These are phyloP conservation scores for Ramphastos sulfuratus DNA, from an alignment of 2,113 vertebrate genomes.

Conservation along the genomic window DNA sequence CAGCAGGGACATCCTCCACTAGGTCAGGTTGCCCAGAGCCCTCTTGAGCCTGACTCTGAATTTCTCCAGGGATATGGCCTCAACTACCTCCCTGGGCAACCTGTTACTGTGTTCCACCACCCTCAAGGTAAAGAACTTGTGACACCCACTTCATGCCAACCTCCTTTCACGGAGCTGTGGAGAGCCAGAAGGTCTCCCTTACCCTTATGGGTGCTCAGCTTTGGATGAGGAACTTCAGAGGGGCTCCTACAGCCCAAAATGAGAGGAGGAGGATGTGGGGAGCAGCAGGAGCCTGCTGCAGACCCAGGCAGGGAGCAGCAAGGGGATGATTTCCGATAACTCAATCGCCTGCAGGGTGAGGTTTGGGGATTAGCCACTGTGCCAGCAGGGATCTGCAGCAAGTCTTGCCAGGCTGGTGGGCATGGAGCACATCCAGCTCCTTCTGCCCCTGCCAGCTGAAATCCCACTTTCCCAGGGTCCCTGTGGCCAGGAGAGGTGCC, in stretches of 20 bases:
- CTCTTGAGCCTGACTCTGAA: too few species aligned
- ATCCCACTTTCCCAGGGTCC: background rate
- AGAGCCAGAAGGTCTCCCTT: too few species aligned
- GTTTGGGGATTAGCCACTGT: background rate
- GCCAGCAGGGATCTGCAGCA: background rate
- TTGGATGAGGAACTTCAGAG: background rate
- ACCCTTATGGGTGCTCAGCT: background rate
- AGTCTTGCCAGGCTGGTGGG: background rate
- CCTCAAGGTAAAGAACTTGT: too few species aligned
- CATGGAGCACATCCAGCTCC: background rate
- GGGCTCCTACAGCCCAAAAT: rapidly evolving
- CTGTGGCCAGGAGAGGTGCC: background rate
- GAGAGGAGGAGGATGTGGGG: background rate
- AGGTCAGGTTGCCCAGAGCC: too few species aligned
- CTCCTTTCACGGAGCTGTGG: too few species aligned
- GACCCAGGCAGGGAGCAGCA: background rate
- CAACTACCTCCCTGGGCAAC: too few species aligned
- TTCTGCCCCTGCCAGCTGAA: background rate
- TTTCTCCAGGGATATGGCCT: too few species aligned
- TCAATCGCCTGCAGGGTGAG: background rate
- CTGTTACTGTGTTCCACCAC: too few species aligned
- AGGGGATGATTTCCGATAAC: background rate
- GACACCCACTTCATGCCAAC: too few species aligned
- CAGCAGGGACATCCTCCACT: too few species aligned
- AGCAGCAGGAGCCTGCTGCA: rapidly evolving